Conservation (phyloP, 2,888 invertebrate species). For the Troides aeacus region DNA sequence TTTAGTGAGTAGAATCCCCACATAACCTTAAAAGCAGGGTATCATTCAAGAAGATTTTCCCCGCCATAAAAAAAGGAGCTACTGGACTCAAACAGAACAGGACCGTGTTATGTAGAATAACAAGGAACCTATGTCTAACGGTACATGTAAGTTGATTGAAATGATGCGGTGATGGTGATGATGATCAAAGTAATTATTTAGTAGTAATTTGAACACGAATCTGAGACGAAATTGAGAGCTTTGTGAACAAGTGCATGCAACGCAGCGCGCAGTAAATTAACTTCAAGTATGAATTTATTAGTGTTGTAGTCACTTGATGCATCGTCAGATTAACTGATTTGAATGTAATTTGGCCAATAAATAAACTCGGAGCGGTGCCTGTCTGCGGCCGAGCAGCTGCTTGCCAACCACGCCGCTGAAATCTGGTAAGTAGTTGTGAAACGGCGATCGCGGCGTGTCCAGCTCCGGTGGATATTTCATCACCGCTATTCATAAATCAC, state of each 20-base stretch:
- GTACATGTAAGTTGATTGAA: no score
- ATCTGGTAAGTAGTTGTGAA: constrained; percentile 23
- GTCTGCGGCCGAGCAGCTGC: constrained; percentile 7
- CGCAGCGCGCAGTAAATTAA: constrained; percentile 18
- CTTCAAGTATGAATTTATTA: constrained; percentile 29
- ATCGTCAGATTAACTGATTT: constrained; percentile 29
- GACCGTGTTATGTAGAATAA: no score
- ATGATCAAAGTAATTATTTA: no score
- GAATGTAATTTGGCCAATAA: constrained; percentile 28
- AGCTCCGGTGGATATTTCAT: constrained; percentile 6
- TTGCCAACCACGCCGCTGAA: constrained; percentile 9
- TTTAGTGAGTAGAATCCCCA: no score
- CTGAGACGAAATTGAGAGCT: not conserved
- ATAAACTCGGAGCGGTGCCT: constrained; percentile 15
- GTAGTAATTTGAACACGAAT: no score
- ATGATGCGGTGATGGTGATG: no score
- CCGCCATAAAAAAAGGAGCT: no score
- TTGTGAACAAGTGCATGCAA: not conserved
- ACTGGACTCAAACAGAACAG: no score
- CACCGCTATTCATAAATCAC: constrained; percentile 19
- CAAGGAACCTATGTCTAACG: no score
- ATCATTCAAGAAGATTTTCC: no score
- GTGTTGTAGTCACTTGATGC: constrained; percentile 25
- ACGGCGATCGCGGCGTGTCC: not conserved
- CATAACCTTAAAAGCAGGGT: no score